Evolutionary conservation across 1,140 invertebrate genomes (phyloP), one percentile per base, ranked within the genome.

Genomic region (Orchestia grillus): DNA sequence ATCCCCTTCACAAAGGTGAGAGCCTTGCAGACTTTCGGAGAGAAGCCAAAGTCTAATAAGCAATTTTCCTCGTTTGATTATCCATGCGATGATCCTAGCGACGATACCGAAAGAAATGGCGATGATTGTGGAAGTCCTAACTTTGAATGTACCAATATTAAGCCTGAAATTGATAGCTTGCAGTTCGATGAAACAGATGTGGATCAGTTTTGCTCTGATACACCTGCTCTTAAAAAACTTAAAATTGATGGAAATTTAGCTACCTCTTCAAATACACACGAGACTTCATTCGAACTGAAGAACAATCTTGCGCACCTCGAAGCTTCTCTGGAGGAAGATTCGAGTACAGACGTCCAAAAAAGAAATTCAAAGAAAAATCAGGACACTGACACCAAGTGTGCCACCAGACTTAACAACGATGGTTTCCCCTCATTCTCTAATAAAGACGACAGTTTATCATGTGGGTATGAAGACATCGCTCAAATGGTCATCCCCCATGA

Each of bases 1-100:
- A 91, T 91, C 15, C 88, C 88, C 41, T 91, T 19, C 41, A 91
- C 88, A 42, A 91, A 91, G 44, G 19, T 91, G 88, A 91, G 88
- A 91, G 88, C 88, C 88, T 43, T 91, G 41, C 88, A 42, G 88
- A 44, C 41, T 16, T 8, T 43, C 88, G 88, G 41, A 42, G 88
- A 91, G 36, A 91, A 44, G 36, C 11, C 41, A 4, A 43, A 43
- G 88, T 42, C 41, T 0, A 44, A 42, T 43, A 42, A 91, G 88
- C 88, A 42, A 28, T 44, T 91, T 23, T 43, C 88, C 6, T 44
- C 88, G 23, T 91, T 43, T 41, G 28, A 91, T 42, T 91, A 91
- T 28, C 41, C 4, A 3, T 15, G 4, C 88, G 88, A 91, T 28
- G 62, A 36, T 77, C 62, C 62, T 28, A 36, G 15, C 28, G 28